Evolutionary conservation across 1,140 invertebrate genomes (phyloP), one percentile per base, ranked within the genome.

Genomic region (Aphidius gifuensis): DNA sequence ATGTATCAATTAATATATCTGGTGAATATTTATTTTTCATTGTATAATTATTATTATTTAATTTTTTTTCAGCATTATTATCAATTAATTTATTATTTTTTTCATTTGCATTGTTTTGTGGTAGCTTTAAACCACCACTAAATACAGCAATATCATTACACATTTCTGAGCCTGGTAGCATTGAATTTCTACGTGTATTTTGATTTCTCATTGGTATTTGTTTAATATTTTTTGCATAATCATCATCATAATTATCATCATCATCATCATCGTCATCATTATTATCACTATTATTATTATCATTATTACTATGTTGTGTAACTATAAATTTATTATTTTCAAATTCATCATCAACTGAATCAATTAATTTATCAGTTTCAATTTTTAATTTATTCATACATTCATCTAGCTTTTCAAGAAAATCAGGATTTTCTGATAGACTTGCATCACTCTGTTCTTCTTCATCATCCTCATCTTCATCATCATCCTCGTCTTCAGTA

Each of bases 311-410:
- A 7, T 73, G 49, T 74, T 32, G 2, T 32, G 23, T 64, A 2
- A 72, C 67, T 6, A 70, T 62, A 6, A 71, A 65, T 45, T 70
- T 71, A 0, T 64, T 60, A 9, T 73, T 72, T 38, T 63, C 71
- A 66, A 74, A 76, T n/a, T 72, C 64, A 61, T 78, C 70, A 49
- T 74, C 73, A 16, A 72, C 75, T 1, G 68, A 68, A 40, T 80
- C 72, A 62, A 90, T 83, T 40, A 89, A 68, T 60, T 82, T 79
- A 76, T 92, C 88, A 59, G 89, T 91, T 67, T 88, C 87, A 61
- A 82, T 77, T 64, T 85, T 84, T 70, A 92, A 89, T 69, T 86
- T 86, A 51, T 85, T 85, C 84, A 92, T 89, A 49, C 85, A 84
- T 64, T 85, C 84, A 57, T 89, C 85, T 3, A 92, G 75, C 69